A percentile compares a stretch with the other conserved stretches of the same genome.
phyloP scores from a whole-genome alignment of 2,888 invertebrate species.

The Catocala nupta region DNA sequence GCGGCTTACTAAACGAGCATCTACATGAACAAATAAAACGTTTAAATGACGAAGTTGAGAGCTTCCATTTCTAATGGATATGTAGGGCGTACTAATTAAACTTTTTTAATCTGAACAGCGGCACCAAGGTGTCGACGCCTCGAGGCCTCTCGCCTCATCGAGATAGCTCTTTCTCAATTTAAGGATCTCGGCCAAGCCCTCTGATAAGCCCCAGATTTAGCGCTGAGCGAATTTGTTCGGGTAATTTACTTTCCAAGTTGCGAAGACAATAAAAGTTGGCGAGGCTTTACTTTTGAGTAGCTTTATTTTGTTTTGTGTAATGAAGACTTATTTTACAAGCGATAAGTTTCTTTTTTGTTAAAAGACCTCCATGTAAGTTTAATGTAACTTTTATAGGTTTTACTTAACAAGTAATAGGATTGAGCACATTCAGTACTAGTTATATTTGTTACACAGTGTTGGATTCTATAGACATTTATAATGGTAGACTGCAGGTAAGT shows the following conservation, averaged over 20 bases:
- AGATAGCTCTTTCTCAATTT: slow-evolving; percentile 82
- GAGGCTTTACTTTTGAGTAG: slow-evolving; percentile 71
- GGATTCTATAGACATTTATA: slow-evolving; percentile 44
- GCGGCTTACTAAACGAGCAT: slow-evolving; percentile 11
- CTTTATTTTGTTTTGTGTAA: slow-evolving; percentile 75
- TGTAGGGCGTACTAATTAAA: slow-evolving; percentile 75
- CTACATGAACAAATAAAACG: slow-evolving; percentile 1
- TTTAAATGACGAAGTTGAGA: slow-evolving; percentile 19
- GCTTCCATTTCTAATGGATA: slow-evolving; percentile 58
- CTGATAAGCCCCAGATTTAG: slow-evolving; percentile 84
- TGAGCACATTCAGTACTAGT: too few species aligned
- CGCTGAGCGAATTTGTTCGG: slow-evolving; percentile 84
- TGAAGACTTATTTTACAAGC: slow-evolving; percentile 73
- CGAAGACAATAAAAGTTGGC: slow-evolving; percentile 84
- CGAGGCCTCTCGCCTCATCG: slow-evolving; percentile 74
- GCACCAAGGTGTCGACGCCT: slow-evolving; percentile 75
- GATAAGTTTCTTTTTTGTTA: slow-evolving; percentile 51
- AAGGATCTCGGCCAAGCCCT: slow-evolving; percentile 75
- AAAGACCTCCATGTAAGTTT: slow-evolving; percentile 29
- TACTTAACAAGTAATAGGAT: slow-evolving; percentile 7
- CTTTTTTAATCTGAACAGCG: slow-evolving; percentile 76
- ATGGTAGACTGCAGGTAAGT: slow-evolving; percentile 59
- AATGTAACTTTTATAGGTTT: slow-evolving; percentile 15
- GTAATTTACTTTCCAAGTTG: slow-evolving; percentile 84
- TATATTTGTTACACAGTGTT: slow-evolving; percentile 18